phyloP scores from a whole-genome alignment of 1,140 invertebrate genomes.

The Drosophila jambulina region DNA sequence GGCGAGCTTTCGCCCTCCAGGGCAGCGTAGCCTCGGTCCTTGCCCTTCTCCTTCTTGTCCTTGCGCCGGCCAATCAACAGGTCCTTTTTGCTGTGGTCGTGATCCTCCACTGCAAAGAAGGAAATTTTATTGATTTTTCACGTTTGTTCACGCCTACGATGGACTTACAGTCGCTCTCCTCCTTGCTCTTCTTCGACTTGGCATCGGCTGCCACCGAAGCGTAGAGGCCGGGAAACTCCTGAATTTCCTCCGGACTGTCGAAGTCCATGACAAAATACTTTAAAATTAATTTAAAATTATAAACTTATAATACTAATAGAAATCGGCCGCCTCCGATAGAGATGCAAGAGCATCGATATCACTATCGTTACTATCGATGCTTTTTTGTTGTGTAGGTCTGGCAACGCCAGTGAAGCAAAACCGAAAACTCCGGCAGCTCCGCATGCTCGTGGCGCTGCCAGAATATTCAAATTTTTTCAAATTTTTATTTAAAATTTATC shows the following conservation, averaged over 20 bases:
- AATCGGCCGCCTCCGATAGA: neutral
- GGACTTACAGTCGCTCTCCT: conserved; percentile 94
- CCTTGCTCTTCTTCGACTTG: conserved; percentile 88
- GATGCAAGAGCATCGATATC: neutral
- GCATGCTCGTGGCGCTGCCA: too few relatives aligned
- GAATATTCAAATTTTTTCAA: too few relatives aligned
- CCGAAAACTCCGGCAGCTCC: too few relatives aligned
- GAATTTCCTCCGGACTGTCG: conserved; percentile 93
- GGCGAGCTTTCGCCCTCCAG: conserved; percentile 96
- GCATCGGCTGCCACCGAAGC: conserved; percentile 89
- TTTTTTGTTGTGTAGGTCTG: too few relatives aligned
- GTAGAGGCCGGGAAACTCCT: conserved; percentile 95
- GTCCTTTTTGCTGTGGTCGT: conserved; percentile 91
- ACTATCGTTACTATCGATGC: too few relatives aligned
- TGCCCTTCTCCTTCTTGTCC: conserved; percentile 93
- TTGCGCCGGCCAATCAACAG: conserved; percentile 89
- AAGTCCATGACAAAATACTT: conserved; percentile 90
- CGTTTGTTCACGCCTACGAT: conserved; percentile 6
- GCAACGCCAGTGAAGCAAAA: too few relatives aligned
- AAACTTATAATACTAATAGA: conserved; percentile 1
- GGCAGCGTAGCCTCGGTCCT: conserved; percentile 94
- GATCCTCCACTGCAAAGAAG: conserved; percentile 88
- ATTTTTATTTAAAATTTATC: too few relatives aligned
- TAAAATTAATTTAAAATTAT: conserved; percentile 2
- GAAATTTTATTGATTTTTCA: conserved; percentile 39